Conservation (phyloP, 2,113 vertebrate species). For the Phaethornis superciliosus region DNA sequence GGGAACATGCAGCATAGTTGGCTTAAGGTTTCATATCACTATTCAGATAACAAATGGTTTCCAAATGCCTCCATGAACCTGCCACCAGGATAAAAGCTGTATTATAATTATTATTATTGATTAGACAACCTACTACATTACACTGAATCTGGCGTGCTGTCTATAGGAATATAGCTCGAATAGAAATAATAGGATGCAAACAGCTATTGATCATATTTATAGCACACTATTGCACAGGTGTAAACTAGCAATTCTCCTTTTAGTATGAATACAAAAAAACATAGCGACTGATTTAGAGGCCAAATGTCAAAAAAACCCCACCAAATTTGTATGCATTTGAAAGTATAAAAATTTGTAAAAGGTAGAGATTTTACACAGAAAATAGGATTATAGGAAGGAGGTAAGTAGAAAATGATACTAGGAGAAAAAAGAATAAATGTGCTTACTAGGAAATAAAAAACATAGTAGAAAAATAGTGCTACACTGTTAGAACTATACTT, state of each 20-base stretch:
- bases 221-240: not conserved
- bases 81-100: not conserved
- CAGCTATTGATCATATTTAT: constrained; percentile 1
- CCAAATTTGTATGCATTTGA: not conserved
- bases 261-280: not conserved
- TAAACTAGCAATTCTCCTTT: not conserved
- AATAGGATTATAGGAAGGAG: not conserved
- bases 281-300: not conserved
- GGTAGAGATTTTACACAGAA: not conserved
- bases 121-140: constrained; percentile 11
- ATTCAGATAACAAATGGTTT: constrained; percentile 30
- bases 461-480: not conserved
- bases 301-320: not conserved
- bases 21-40: not conserved
- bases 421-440: not conserved
- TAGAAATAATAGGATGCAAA: constrained; percentile 43
- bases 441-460: not conserved
- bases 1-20: not conserved
- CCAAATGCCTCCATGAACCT: not conserved
- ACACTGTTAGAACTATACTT: not conserved
- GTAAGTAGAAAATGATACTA: not conserved
- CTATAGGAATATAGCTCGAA: not conserved
- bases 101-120: constrained; percentile 44
- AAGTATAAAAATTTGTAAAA: not conserved
- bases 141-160: constrained; percentile 1